Percentiles rank a stretch among this genome's conserved stretches.
Conservation (phyloP, 1,140 invertebrate genomes). For the Asobara japonica region DNA sequence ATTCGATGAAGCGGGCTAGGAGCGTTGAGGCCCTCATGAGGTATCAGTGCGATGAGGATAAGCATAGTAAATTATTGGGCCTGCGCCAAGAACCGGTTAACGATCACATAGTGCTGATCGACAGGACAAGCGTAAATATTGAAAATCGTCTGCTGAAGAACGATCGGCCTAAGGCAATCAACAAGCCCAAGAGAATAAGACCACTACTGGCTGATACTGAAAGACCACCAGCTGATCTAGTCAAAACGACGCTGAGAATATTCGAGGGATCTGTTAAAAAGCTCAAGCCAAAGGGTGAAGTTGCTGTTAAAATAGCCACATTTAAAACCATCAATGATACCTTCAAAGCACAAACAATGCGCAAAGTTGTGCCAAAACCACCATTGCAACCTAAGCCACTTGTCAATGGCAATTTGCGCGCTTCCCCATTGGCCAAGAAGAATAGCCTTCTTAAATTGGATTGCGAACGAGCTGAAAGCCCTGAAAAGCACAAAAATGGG, state of each 20-base stretch:
- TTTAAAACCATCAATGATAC: conserved; percentile 75
- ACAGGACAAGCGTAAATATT: conserved; percentile 81
- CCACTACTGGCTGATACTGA: conserved; percentile 82
- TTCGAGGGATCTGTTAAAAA: conserved; percentile 78
- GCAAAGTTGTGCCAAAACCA: conserved; percentile 58
- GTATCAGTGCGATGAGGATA: conserved; percentile 61
- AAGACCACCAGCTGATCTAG: conserved; percentile 84
- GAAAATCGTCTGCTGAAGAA: conserved; percentile 68
- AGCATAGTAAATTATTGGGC: conserved; percentile 30
- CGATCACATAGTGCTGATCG: conserved; percentile 78
- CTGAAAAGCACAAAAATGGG: conserved; percentile 48
- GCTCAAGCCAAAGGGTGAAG: conserved; percentile 70
- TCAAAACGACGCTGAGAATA: conserved; percentile 83
- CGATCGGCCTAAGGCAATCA: conserved; percentile 56
- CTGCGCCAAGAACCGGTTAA: conserved; percentile 52
- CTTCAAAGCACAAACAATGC: conserved; percentile 68
- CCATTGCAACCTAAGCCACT: conserved; percentile 45
- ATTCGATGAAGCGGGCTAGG: conserved; percentile 82
- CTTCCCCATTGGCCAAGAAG: background rate
- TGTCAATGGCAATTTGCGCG: conserved; percentile 41
- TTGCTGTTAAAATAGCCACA: conserved; percentile 73
- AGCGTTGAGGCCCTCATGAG: conserved; percentile 83
- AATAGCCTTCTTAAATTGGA: background rate
- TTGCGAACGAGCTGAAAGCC: conserved; percentile 47
- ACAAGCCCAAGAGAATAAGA: conserved; percentile 73